A percentile compares a stretch with the other conserved stretches of the same genome.
These are phyloP conservation scores for Scolopax mira DNA, from an alignment of 2,113 vertebrate genomes.

Conservation along the genomic window DNA sequence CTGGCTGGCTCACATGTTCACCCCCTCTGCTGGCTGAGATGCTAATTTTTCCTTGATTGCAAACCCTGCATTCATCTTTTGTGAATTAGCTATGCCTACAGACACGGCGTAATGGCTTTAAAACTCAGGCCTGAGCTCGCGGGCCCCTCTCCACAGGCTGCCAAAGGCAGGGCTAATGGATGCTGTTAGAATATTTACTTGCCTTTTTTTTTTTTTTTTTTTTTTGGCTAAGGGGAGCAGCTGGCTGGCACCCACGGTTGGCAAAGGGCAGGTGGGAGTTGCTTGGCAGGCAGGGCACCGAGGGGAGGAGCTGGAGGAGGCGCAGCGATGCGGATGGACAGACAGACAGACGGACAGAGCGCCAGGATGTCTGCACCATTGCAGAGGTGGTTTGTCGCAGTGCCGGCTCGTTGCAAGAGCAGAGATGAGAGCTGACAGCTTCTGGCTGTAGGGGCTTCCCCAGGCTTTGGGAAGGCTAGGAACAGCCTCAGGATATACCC, in stretches of 20 bases:
- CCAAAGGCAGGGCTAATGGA: slow-evolving; percentile 61
- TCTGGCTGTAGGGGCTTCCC: slow-evolving; percentile 27
- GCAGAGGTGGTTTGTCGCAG: neutral
- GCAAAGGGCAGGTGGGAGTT: slow-evolving; percentile 1
- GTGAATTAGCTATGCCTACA: slow-evolving; percentile 62
- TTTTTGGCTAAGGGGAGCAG: slow-evolving; percentile 38
- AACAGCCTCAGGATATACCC: slow-evolving; percentile 29
- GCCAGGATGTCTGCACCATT: neutral
- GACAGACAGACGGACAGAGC: neutral
- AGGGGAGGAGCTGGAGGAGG: neutral
- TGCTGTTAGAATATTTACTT: slow-evolving; percentile 64
- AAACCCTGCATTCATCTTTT: slow-evolving; percentile 68
- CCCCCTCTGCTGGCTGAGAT: slow-evolving; percentile 39
- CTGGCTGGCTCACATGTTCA: slow-evolving; percentile 25
- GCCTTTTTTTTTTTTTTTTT: slow-evolving; percentile 45
- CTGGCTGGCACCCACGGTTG: slow-evolving; percentile 26
- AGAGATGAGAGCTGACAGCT: slow-evolving; percentile 20
- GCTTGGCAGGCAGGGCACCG: neutral
- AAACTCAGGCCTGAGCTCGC: neutral
- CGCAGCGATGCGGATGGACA: neutral
- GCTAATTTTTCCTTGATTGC: slow-evolving; percentile 73
- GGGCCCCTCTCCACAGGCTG: slow-evolving; percentile 15
- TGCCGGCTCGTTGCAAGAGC: neutral
- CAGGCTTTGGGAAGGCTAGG: slow-evolving; percentile 13
- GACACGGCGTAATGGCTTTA: slow-evolving; percentile 35